A percentile compares a stretch with the other conserved stretches of the same genome.
These are phyloP conservation scores for Synergus gifuensis DNA, from an alignment of 2,888 invertebrate genomes.

Conservation along the genomic window DNA sequence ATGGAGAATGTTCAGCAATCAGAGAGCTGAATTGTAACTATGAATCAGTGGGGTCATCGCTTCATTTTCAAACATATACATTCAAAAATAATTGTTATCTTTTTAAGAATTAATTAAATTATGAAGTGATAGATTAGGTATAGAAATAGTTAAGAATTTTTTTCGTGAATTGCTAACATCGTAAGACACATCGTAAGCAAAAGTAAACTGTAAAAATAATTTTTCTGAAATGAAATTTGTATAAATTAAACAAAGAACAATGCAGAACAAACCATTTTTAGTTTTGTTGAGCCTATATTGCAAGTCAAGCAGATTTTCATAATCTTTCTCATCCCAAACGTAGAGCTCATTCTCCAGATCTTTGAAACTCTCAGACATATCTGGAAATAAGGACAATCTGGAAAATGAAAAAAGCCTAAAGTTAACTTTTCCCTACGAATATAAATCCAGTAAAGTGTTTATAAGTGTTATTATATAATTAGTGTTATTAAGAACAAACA, in stretches of 20 bases:
- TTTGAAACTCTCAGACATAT: constrained; percentile 59
- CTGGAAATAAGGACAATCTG: constrained; percentile 64
- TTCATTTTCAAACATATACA: not conserved
- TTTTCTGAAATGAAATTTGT: not conserved
- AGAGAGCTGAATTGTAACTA: not conserved
- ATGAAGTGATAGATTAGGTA: not conserved
- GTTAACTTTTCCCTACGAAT: constrained; percentile 49
- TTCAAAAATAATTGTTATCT: not conserved
- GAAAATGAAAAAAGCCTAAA: constrained; percentile 59
- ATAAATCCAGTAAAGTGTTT: not conserved
- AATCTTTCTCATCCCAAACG: constrained; percentile 54
- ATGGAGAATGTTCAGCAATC: constrained; percentile 25
- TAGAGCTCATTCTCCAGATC: constrained; percentile 58
- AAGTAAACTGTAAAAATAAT: not conserved
- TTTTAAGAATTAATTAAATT: not conserved
- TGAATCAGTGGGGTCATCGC: constrained; percentile 4
- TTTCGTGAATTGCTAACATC: not conserved
- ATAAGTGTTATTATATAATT: too few relatives aligned
- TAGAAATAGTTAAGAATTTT: not conserved
- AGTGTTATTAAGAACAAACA: not conserved
- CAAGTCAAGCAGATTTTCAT: constrained; percentile 49
- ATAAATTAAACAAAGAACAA: not conserved
- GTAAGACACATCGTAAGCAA: not conserved
- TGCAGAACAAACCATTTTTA: constrained; percentile 15
- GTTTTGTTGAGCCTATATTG: not conserved